These are phyloP conservation scores for Furcifer pardalis DNA, from an alignment of 2,797 vertebrate species.

Conservation along the genomic window DNA sequence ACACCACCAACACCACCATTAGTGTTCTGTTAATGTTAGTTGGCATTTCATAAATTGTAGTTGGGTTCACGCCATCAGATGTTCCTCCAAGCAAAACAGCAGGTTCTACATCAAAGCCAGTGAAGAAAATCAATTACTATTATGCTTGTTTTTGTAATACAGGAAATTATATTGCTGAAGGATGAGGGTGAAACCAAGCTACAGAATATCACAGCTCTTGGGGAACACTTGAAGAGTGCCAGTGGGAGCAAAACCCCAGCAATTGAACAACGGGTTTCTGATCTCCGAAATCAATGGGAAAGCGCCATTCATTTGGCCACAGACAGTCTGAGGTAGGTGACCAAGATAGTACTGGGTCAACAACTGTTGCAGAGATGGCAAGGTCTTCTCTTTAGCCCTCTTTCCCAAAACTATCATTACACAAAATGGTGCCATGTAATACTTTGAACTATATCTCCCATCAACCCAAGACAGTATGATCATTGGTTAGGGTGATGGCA, in stretches of 20 bases:
- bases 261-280: slow-evolving; percentile 57
- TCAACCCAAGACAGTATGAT: too few relatives aligned
- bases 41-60: neutral
- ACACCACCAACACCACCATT: too few relatives aligned
- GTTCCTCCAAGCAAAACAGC: neutral
- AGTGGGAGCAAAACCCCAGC: slow-evolving; percentile 23
- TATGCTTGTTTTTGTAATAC: slow-evolving; percentile 40
- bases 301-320: slow-evolving; percentile 53
- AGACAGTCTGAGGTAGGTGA: slow-evolving; percentile 70
- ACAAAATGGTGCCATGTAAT: too few relatives aligned
- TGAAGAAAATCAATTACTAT: slow-evolving; percentile 2
- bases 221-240: slow-evolving; percentile 73
- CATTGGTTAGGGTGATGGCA: neutral
- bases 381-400: neutral
- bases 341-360: neutral
- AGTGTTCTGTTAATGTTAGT: neutral
- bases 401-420: neutral
- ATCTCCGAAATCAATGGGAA: slow-evolving; percentile 71
- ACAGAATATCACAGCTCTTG: slow-evolving; percentile 72
- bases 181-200: slow-evolving; percentile 79
- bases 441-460: too few relatives aligned
- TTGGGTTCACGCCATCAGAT: neutral
- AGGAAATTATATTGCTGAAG: slow-evolving; percentile 80
- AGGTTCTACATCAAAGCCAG: neutral
- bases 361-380: neutral